Base-by-base conservation (phyloP, 2,113 vertebrate genomes). In the Anser brachyrhynchus region DNA sequence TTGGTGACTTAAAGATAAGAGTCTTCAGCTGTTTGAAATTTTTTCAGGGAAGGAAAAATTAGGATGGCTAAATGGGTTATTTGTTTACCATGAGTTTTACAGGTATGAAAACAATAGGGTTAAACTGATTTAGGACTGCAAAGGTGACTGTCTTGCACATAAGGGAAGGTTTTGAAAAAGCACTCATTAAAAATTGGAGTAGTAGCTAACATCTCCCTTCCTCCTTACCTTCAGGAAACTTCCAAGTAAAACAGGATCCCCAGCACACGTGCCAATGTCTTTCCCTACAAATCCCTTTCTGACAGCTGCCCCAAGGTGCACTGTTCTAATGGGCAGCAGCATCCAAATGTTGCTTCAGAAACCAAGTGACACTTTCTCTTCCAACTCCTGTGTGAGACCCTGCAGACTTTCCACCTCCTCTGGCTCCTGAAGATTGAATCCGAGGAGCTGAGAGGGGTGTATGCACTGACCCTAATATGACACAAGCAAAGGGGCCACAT, bases 231-330 rank as follows among this genome's bases (percentile, higher is more conserved):
- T 21, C 54, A 76, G 43, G 12, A 46, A n/a, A 22, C 4, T 10
- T 83, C n/a, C 33, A 62, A 39, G 29, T 37, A 57, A 78, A 80
- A 84, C 1, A 1, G 12, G 19, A 69, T 10, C 20, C 29, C 5
- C 25, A 39, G 5, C 3, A 3, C 9, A 5, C 12, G 39, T 46
- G 5, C 17, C 58, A 79, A 23, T 1, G 9, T 1, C 8, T 46
- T 58, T 49, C 11, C 13, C 23, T 54, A 7, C 4, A 49, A n/a
- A 57, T 26, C 15, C 10, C 5, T 58, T 41, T 49, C 11, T 44
- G 18, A 67, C 19, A 49, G 8, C 28, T 72, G 13, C 16, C 43
- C 58, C 22, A 49, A 55, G 46, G 33, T 1, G 2, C 0, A 0
- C 13, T 61, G 11, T 8, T 76, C 28, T 44, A 73, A 19, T 1